Evolutionary conservation across 2,888 invertebrate genomes (phyloP), one percentile per base, ranked within the genome.

Genomic region (Hedya salicella): DNA sequence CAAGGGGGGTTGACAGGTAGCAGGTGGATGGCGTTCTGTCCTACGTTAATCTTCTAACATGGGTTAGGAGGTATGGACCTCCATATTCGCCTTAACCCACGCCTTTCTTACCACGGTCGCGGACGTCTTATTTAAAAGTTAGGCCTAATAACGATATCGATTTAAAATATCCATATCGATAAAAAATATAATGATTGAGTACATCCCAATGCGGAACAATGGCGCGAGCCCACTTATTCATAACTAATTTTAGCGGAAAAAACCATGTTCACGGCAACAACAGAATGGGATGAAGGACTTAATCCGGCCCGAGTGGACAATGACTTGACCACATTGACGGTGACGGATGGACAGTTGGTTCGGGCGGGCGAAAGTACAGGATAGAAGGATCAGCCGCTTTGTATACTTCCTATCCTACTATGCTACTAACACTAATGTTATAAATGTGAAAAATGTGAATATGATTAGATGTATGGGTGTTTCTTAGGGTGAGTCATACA

Each of bases 291-390:
- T 83, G 83, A 76, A 80, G 81, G 80, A 79, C 78, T 81, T 89
- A 91, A 90, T 89, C 90, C 89, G 85, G 86, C 84, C 83, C 69
- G 72, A 70, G 32, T 57, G 76, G 73, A 85, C 88, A 89, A 85
- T 86, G 76, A 84, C 86, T 89, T 90, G 88, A 88, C 89, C 90
- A 87, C 81, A 87, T 87, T 88, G 85, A 80, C 73, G 79, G 76
- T 86, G 86, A 86, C 76, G 76, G 84, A 83, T 83, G 77, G 79
- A 70, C 75, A 78, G 77, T 75, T 74, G 72, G 59, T 74, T 69
- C 71, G 72, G 72, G 69, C 60, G 65, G 50, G 42, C 40, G 77
- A 78, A 81, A 82, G 78, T 81, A 69, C 70, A 19, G 71, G 53
- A 64, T 49, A 49, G 59, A 44, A 54, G 46, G n/a, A n/a, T n/a